A percentile compares a stretch with the other conserved stretches of the same genome.
Conservation (phyloP, 2,888 invertebrate genomes). For the Latrodectus hesperus region DNA sequence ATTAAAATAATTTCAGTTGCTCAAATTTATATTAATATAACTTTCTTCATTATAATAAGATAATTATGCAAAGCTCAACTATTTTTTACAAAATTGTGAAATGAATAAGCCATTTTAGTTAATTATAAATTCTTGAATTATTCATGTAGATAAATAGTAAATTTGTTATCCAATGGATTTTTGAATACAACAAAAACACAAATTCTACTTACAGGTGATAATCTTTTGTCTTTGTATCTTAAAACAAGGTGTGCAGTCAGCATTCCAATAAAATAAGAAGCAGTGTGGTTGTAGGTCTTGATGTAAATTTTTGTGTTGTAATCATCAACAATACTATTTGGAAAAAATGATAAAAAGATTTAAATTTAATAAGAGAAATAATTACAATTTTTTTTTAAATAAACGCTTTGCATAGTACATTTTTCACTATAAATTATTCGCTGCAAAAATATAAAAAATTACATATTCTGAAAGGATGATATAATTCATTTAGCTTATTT, state of each 20-base stretch:
- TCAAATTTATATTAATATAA: too few relatives aligned
- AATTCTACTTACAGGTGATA: constrained; percentile 39
- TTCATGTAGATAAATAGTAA: background rate
- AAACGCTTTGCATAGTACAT: too few relatives aligned
- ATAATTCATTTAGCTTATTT: too few relatives aligned
- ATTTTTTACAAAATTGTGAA: background rate
- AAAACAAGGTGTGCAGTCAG: constrained; percentile 55
- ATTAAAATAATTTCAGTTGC: too few relatives aligned
- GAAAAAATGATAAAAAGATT: background rate
- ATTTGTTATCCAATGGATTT: background rate
- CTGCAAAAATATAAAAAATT: too few relatives aligned
- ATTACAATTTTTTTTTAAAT: too few relatives aligned
- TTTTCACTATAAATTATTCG: too few relatives aligned
- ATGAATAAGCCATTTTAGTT: background rate
- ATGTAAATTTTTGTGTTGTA: constrained; percentile 58
- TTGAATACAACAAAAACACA: background rate
- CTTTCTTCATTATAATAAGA: too few relatives aligned
- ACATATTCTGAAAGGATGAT: too few relatives aligned
- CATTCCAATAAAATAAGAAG: constrained; percentile 67
- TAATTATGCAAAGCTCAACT: too few relatives aligned
- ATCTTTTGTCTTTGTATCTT: constrained; percentile 42
- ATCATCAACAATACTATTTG: constrained; percentile 42
- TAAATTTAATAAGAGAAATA: too few relatives aligned
- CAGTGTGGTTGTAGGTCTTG: constrained; percentile 62
- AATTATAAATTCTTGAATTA: background rate